Percentiles rank a stretch among this genome's conserved stretches.
Conservation (phyloP, 2,113 vertebrate species). For the Gobius niger region DNA sequence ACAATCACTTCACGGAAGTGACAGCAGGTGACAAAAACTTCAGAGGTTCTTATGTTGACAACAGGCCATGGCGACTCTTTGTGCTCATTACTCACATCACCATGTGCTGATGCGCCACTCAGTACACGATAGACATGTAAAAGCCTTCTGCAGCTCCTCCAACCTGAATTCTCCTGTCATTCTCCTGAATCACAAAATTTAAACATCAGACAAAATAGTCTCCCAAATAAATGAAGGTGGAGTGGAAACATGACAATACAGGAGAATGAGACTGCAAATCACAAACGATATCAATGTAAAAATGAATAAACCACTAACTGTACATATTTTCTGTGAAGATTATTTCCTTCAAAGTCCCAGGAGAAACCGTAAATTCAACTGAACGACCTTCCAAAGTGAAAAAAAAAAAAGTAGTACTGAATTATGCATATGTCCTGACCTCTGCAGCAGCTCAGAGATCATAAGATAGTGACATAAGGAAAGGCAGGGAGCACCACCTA, state of each 20-base stretch:
- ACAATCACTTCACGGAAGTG: conserved; percentile 81
- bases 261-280: conserved; percentile 58
- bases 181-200: conserved; percentile 43
- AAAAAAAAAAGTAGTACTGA: conserved; percentile 56
- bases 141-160: conserved; percentile 52
- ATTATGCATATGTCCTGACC: conserved; percentile 62
- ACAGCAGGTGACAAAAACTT: conserved; percentile 71
- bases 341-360: conserved; percentile 60
- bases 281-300: conserved; percentile 63
- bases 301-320: conserved; percentile 57
- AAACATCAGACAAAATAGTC: conserved; percentile 46
- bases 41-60: conserved; percentile 46
- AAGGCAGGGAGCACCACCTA: conserved; percentile 53
- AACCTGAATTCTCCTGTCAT: conserved; percentile 40
- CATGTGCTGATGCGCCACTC: conserved; percentile 38
- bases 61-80: conserved; percentile 21
- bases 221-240: conserved; percentile 66
- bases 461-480: conserved; percentile 57
- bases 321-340: conserved; percentile 60
- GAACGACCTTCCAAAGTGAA: conserved; percentile 28
- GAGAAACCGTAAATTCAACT: conserved; percentile 43
- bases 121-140: conserved; percentile 56
- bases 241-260: conserved; percentile 53
- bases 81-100: conserved; percentile 43
- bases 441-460: conserved; percentile 50